phyloP scores from a whole-genome alignment of 2,888 invertebrate genomes.

The Lepidonotus clava region DNA sequence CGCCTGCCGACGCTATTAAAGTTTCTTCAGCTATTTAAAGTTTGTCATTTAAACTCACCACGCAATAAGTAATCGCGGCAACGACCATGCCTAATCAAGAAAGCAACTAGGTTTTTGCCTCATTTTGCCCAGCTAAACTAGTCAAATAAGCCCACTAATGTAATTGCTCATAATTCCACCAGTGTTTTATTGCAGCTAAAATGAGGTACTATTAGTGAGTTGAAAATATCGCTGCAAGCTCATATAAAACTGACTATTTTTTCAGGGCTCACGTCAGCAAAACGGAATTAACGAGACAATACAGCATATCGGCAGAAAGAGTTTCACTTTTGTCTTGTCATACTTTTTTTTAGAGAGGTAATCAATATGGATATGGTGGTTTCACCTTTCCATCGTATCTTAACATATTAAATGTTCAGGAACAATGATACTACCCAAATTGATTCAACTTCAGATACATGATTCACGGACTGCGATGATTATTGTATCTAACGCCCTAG shows the following conservation, averaged over 20 bases:
- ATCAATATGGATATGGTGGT: no score
- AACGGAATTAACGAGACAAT: no score
- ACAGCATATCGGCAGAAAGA: no score
- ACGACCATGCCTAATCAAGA: constrained; percentile 33
- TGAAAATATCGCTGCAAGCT: not conserved
- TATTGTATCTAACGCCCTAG: no score
- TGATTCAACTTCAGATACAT: no score
- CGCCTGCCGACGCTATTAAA: constrained; percentile 16
- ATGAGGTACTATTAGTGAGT: not conserved
- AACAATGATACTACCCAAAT: no score
- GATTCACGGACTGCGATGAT: no score
- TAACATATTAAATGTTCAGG: no score
- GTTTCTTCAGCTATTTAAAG: constrained; percentile 42
- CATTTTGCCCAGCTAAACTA: constrained; percentile 3
- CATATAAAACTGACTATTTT: not conserved
- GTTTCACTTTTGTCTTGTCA: no score
- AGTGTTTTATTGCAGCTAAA: constrained; percentile 14
- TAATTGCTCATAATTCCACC: constrained; percentile 37
- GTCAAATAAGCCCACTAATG: constrained; percentile 36
- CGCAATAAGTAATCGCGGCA: not conserved
- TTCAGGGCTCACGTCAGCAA: no score
- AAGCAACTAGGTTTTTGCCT: constrained; percentile 18
- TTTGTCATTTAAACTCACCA: constrained; percentile 40
- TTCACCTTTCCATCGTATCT: no score
- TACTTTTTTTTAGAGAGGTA: no score